Conservation (phyloP, 1,140 invertebrate genomes). For the Heliconius congener region DNA sequence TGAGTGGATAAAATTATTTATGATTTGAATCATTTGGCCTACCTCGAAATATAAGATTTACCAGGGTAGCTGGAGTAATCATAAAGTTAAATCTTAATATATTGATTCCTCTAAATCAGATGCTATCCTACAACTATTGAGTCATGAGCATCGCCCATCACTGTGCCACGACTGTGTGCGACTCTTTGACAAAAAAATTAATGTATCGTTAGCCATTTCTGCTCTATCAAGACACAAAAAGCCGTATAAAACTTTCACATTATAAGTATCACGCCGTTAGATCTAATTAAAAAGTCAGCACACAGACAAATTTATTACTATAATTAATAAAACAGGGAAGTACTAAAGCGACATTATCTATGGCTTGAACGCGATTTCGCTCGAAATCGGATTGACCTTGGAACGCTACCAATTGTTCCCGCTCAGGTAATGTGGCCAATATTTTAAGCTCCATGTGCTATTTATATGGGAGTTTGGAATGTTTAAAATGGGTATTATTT, state of each 20-base stretch:
- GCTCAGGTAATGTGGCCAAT: conserved; percentile 26
- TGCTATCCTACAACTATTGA: too few relatives aligned
- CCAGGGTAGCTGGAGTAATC: too few relatives aligned
- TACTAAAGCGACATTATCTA: conserved; percentile 35
- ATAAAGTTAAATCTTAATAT: too few relatives aligned
- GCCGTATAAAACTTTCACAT: not conserved
- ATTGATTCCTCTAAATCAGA: too few relatives aligned
- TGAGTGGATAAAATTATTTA: too few relatives aligned
- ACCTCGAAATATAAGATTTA: too few relatives aligned
- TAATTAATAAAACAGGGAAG: conserved; percentile 31
- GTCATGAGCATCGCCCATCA: too few relatives aligned
- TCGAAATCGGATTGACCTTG: conserved; percentile 39
- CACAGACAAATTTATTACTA: conserved; percentile 11
- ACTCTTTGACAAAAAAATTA: too few relatives aligned
- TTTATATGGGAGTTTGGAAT: not conserved
- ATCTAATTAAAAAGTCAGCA: conserved; percentile 9
- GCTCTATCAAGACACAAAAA: not conserved
- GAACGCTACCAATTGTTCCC: conserved; percentile 34
- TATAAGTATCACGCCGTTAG: not conserved
- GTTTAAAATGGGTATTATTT: not conserved
- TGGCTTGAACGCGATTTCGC: conserved; percentile 22
- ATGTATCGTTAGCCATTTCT: too few relatives aligned
- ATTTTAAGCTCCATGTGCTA: not conserved
- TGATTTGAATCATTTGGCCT: too few relatives aligned
- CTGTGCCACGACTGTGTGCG: too few relatives aligned